Base-by-base conservation (phyloP, 64 coral and sea anemone species). In the Orbicella faveolata region DNA sequence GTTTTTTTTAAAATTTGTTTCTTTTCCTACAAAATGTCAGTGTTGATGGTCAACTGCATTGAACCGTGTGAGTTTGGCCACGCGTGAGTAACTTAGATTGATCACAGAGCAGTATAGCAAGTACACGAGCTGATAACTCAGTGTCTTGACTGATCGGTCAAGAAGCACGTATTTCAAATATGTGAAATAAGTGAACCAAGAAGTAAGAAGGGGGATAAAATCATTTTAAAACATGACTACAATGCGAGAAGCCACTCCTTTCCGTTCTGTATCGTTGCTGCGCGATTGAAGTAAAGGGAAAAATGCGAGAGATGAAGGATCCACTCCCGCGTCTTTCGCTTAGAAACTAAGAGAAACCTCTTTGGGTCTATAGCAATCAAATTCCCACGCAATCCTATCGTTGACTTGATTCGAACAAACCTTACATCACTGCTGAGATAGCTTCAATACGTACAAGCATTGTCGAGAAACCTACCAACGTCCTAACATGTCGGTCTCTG, bases 21-120 rank as follows among this genome's bases (percentile, higher is more conserved):
- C 51, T 0, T 35, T 61, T 1, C 79, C 4, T 25, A 37, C 19
- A 52, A 84, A 84, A 26, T 72, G 35, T 9, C 36, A 35, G 23
- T 84, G 10, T 73, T 83, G 66, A 83, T 41, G 20, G 35, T 72
- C 10, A 51, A 25, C 18, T 64, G 82, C 82, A 84, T 2, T 69
- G 36, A 69, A 72, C 82, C 10, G 62, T n/a, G 39, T 10, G 19
- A 0, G 17, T n/a, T 12, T 52, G 15, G 13, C 20, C 64, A 72
- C 37, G 82, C 64, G n/a, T 72, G 37, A 52, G 34, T 64, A 52
- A 52, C 41, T 84, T 21, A 63, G 15, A 15, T 84, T 16, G 33
- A 63, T 67, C 15, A 12, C 64, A 84, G 1, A 84, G 82, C 63
- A 23, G 15, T 39, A 4, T 83, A 36, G 44, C 16, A 30, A 52